Percentiles rank a stretch among this genome's conserved stretches.
phyloP scores from a whole-genome alignment of 2,113 vertebrate genomes.

The Lampris megalopsis region DNA sequence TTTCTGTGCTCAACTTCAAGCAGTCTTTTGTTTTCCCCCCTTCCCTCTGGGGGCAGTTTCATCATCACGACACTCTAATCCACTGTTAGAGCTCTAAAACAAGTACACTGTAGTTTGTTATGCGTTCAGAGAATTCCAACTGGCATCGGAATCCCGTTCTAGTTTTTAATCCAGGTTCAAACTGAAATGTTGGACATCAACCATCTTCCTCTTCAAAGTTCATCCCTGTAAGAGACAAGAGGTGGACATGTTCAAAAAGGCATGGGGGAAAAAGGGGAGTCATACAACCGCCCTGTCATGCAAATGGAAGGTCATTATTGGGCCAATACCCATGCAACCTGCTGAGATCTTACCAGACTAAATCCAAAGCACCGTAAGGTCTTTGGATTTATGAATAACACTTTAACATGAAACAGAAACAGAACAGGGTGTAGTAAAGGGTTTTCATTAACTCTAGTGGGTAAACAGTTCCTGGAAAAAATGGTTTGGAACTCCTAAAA shows the following conservation, averaged over 20 bases:
- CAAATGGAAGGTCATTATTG: conserved; percentile 30
- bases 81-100: conserved; percentile 62
- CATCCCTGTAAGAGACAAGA: conserved; percentile 88
- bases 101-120: conserved; percentile 88
- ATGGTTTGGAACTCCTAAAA: too few relatives aligned
- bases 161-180: conserved; percentile 72
- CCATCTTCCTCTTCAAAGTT: conserved; percentile 88
- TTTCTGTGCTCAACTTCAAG: conserved; percentile 61
- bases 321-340: conserved; percentile 36
- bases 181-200: conserved; percentile 70
- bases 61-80: conserved; percentile 53
- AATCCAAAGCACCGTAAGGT: conserved; percentile 19
- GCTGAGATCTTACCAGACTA: background rate
- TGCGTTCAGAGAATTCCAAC: conserved; percentile 79
- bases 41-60: conserved; percentile 37
- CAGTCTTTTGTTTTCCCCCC: conserved; percentile 49
- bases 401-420: conserved; percentile 34
- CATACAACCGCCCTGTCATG: conserved; percentile 20
- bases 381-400: conserved; percentile 43
- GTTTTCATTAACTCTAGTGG: background rate
- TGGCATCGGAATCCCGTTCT: conserved; percentile 79
- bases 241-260: conserved; percentile 30
- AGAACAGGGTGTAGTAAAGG: background rate
- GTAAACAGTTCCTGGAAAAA: background rate
- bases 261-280: background rate